Evolutionary conservation across 2,888 invertebrate species (phyloP).

Genomic region (Trichopria drosophilae): DNA sequence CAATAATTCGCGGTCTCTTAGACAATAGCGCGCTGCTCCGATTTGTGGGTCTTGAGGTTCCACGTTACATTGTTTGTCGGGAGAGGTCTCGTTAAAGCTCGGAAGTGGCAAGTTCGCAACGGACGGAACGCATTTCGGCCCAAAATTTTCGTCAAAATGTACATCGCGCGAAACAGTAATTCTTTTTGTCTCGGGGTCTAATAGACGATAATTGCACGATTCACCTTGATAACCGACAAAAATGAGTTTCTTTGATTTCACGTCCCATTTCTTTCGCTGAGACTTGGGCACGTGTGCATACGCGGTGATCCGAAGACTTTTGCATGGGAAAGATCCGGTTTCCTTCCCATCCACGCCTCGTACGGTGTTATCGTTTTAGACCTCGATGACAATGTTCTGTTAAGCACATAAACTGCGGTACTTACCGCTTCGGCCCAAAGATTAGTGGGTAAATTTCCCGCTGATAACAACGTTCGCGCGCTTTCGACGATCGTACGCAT

Average conservation of each 20-base stretch:
- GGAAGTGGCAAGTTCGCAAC: no score
- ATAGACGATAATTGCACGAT: no score
- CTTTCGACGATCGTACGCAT: background rate
- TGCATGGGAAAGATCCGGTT: slow-evolving; percentile 31
- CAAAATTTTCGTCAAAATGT: slow-evolving; percentile 20
- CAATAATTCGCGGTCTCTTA: slow-evolving; percentile 16
- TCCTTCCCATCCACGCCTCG: slow-evolving; percentile 18
- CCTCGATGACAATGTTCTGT: slow-evolving; percentile 1
- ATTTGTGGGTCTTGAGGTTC: no score
- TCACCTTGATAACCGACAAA: slow-evolving; percentile 19
- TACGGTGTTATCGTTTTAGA: background rate
- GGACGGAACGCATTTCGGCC: no score
- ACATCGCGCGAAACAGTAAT: no score
- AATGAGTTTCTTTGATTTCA: slow-evolving; percentile 20
- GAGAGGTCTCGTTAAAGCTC: no score
- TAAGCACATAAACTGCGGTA: slow-evolving; percentile 13
- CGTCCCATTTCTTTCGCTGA: slow-evolving; percentile 25
- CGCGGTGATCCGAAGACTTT: slow-evolving; percentile 22
- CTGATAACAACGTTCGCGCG: slow-evolving; percentile 15
- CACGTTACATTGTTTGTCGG: no score
- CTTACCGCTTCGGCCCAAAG: slow-evolving; percentile 17
- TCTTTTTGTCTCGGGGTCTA: no score
- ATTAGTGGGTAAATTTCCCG: background rate
- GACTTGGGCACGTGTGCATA: slow-evolving; percentile 13
- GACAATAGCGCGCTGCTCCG: slow-evolving; percentile 8